Base-by-base conservation (phyloP, 2,113 vertebrate species). In the Sander lucioperca region DNA sequence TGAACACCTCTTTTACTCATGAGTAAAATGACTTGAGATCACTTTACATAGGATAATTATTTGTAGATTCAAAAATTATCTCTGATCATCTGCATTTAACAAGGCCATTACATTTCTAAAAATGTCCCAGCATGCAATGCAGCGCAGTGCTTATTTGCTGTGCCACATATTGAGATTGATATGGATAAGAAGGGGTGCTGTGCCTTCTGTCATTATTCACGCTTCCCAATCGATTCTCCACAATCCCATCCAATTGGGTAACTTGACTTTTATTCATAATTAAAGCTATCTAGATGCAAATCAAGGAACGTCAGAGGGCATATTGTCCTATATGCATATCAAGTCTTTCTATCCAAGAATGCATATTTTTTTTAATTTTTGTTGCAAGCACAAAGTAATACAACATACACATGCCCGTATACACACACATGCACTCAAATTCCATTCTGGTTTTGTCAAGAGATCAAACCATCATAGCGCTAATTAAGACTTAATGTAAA, bases 251-350 rank as follows among this genome's bases (percentile, higher is more conserved):
- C 92, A 94, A 91, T 92, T 63, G 77, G 79, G 86, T 93, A 88
- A 92, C 91, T 94, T 94, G 95, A 94, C 93, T 94, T 94, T 94
- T 94, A 94, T 88, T 93, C 90, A 92, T 95, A 95, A 96, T 95
- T 96, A 96, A 95, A 95, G 93, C 93, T 93, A 95, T 95, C 93
- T 95, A 94, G 87, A 95, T 95, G 95, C 94, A 95, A 96, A 95
- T 95, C 89, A 93, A 89, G 83, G 74, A 84, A 87, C 92, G 91
- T 92, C 92, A 92, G 83, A 88, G 83, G 90, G 88, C 87, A 91
- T 81, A 85, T 88, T 92, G 88, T 90, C 84, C 88, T 87, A 86
- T 88, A 78, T 87, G 79, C 75, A 84, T 82, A 69, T 87, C 51
- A 87, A 88, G 80, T 77, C 78, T 82, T 56, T 64, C 75, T 51